phyloP scores from a whole-genome alignment of 2,113 vertebrate species.

The Upupa epops region DNA sequence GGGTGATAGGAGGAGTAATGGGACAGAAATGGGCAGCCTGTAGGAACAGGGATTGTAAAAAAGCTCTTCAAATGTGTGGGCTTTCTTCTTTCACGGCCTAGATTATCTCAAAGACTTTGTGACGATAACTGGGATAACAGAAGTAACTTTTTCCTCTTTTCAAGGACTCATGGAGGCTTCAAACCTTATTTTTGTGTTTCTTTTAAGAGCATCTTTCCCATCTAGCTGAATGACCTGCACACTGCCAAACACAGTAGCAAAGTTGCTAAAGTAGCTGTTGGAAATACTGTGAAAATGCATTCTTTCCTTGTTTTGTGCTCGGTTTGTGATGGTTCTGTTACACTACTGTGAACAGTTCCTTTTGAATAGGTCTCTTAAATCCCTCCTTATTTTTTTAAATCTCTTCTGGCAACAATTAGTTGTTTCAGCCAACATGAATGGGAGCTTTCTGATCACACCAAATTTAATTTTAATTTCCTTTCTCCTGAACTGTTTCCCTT shows the following conservation, averaged over 20 bases:
- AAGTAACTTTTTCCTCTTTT: neutral
- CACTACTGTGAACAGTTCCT: neutral
- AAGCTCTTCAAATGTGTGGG: neutral
- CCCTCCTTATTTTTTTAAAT: neutral
- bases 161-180: neutral
- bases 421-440: neutral
- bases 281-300: neutral
- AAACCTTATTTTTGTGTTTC: neutral
- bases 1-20: neutral
- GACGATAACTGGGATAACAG: neutral
- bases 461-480: neutral
- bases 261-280: neutral
- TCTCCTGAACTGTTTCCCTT: neutral
- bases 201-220: neutral
- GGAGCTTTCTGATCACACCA: neutral
- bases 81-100: neutral
- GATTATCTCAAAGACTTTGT: neutral
- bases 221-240: conserved; percentile 2
- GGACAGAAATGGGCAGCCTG: neutral
- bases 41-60: neutral
- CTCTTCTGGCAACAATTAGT: neutral
- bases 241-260: neutral
- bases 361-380: neutral
- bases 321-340: neutral
- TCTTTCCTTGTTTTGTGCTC: neutral